Conservation (phyloP, 2,888 invertebrate genomes). For the Athrips mouffetella region DNA sequence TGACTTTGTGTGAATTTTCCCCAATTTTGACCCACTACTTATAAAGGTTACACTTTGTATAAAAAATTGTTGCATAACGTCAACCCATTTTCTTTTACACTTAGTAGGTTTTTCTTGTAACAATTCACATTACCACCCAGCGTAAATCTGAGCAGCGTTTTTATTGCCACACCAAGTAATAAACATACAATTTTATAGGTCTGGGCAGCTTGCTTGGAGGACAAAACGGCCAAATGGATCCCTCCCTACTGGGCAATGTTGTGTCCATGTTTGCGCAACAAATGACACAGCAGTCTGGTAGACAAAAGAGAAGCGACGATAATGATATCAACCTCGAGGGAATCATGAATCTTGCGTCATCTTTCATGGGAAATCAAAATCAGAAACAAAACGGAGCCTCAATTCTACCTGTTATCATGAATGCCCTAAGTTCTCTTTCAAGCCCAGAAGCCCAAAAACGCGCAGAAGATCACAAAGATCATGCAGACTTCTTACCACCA, state of each 20-base stretch:
- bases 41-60: too few species aligned
- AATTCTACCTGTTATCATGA: slow-evolving; percentile 83
- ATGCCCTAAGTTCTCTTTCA: slow-evolving; percentile 79
- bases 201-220: slow-evolving; percentile 77
- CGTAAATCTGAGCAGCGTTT: not conserved
- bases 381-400: slow-evolving; percentile 48
- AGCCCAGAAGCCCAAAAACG: slow-evolving; percentile 80
- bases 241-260: slow-evolving; percentile 72
- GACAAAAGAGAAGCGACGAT: slow-evolving; percentile 48
- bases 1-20: too few species aligned
- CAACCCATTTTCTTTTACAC: too few species aligned
- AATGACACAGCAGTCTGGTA: slow-evolving; percentile 41
- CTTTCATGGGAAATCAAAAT: slow-evolving; percentile 66
- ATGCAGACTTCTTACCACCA: slow-evolving; percentile 84
- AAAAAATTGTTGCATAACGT: too few species aligned
- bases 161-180: not conserved
- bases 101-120: too few species aligned
- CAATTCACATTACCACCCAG: too few species aligned
- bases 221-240: slow-evolving; percentile 77
- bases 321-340: slow-evolving; percentile 73
- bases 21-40: too few species aligned
- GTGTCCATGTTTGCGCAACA: slow-evolving; percentile 68
- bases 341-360: slow-evolving; percentile 75
- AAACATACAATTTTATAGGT: slow-evolving; percentile 42
- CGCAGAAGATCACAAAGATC: slow-evolving; percentile 82